Evolutionary conservation across 2,888 invertebrate species (phyloP).

Genomic region (Coelinius sp.): DNA sequence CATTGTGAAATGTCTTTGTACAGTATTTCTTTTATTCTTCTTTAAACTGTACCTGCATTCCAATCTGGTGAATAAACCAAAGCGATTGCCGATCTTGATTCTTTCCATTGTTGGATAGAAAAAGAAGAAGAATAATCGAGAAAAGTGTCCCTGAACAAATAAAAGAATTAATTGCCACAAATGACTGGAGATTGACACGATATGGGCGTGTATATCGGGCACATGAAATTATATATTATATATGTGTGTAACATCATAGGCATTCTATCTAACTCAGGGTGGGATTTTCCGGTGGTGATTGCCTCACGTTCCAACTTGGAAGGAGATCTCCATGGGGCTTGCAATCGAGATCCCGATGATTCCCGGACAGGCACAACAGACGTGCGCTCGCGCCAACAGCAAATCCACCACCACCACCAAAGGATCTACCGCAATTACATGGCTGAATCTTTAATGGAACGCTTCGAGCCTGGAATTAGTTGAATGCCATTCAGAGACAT

Average conservation of each 20-base stretch:
- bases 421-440: constrained; percentile 70
- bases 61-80: constrained; percentile 64
- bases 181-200: constrained; percentile 29
- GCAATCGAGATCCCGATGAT: constrained; percentile 40
- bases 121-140: neutral
- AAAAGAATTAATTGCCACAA: constrained; percentile 31
- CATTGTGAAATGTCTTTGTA: constrained; percentile 49
- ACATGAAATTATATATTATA: constrained; percentile 19
- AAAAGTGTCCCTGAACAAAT: constrained; percentile 4
- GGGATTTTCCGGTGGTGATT: constrained; percentile 46
- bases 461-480: constrained; percentile 70
- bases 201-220: constrained; percentile 2
- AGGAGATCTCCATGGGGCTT: constrained; percentile 29
- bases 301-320: constrained; percentile 46
- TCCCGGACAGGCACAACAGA: constrained; percentile 11
- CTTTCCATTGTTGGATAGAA: constrained; percentile 26
- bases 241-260: constrained; percentile 23
- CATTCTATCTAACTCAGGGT: constrained; percentile 28
- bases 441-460: constrained; percentile 72
- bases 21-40: constrained; percentile 5
- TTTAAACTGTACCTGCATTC: constrained; percentile 66
- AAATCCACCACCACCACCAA: constrained; percentile 34
- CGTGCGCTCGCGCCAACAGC: constrained; percentile 29
- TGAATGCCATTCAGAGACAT: constrained; percentile 65
- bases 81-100: constrained; percentile 31